phyloP scores from a whole-genome alignment of 37 sponge, comb jelly and placozoan species.

The Haliclona indistincta region DNA sequence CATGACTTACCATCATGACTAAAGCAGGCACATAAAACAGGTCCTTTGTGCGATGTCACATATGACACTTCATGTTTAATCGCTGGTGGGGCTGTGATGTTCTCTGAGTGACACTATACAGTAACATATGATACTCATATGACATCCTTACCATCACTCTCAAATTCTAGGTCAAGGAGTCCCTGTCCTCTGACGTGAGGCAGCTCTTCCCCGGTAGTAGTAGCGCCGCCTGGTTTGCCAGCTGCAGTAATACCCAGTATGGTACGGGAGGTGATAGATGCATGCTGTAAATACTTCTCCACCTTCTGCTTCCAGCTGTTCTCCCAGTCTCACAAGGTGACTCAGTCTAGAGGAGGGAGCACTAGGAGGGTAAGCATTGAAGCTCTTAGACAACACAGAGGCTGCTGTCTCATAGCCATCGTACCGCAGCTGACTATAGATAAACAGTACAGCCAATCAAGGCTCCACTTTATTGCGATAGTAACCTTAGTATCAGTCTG shows the following conservation, averaged over 20 bases:
- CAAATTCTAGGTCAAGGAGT: constrained; percentile 66
- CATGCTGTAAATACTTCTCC: constrained; percentile 13
- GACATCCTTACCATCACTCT: constrained; percentile 57
- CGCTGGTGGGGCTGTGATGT: constrained; percentile 31
- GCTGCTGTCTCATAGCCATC: constrained; percentile 91
- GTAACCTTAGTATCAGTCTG: constrained; percentile 80
- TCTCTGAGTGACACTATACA: constrained; percentile 19
- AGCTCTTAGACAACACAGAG: constrained; percentile 37
- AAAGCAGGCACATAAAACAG: constrained; percentile 65
- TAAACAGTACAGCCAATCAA: not conserved
- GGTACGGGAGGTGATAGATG: not conserved
- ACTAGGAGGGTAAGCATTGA: constrained; percentile 56
- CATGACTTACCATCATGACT: constrained; percentile 70
- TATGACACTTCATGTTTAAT: constrained; percentile 65
- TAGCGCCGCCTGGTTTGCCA: constrained; percentile 14
- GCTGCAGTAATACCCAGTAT: not conserved
- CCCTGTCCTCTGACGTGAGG: constrained; percentile 60
- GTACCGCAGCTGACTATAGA: constrained; percentile 77
- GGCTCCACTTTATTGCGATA: constrained; percentile 2
- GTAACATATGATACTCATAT: not conserved
- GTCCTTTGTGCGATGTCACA: constrained; percentile 85
- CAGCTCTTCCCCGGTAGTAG: no score
- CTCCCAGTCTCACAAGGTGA: constrained; percentile 76
- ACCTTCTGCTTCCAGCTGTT: constrained; percentile 76
- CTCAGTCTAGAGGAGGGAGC: constrained; percentile 80